Evolutionary conservation across 2,888 invertebrate genomes (phyloP).

Genomic region (Drosophila recens): DNA sequence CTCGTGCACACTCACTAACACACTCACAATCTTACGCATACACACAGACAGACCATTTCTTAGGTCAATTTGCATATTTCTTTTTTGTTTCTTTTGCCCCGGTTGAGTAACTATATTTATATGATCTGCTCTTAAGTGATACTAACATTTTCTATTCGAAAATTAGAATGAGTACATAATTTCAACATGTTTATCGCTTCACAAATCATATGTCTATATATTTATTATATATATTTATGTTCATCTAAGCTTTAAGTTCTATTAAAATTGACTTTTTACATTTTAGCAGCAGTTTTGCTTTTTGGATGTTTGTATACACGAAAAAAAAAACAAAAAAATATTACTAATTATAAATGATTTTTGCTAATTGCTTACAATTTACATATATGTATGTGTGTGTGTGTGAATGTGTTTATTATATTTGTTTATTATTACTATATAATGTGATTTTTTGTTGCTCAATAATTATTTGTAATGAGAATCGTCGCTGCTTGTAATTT

Average conservation of each 20-base stretch:
- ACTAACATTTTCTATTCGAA: constrained; percentile 63
- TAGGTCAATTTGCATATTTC: neutral
- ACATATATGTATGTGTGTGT: constrained; percentile 8
- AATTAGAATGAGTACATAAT: constrained; percentile 60
- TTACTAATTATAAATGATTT: constrained; percentile 14
- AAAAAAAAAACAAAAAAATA: constrained; percentile 17
- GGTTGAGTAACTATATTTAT: constrained; percentile 11
- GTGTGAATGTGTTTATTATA: constrained; percentile 30
- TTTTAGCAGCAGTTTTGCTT: constrained; percentile 43
- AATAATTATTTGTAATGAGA: constrained; percentile 57
- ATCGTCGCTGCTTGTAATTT: constrained; percentile 52
- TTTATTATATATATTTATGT: constrained; percentile 15
- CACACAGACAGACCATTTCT: constrained; percentile 2
- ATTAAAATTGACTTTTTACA: constrained; percentile 77
- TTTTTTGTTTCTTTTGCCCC: neutral
- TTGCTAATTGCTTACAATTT: constrained; percentile 19
- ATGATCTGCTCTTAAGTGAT: constrained; percentile 51
- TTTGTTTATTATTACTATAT: constrained; percentile 24
- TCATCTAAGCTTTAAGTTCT: constrained; percentile 33
- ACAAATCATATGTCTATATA: constrained; percentile 32
- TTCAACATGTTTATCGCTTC: constrained; percentile 48
- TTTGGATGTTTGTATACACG: constrained; percentile 4
- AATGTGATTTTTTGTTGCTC: constrained; percentile 20
- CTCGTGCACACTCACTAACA: neutral
- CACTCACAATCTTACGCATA: neutral